Evolutionary conservation across 2,888 invertebrate species (phyloP).

Genomic region (Brachypalpus laphriformis): DNA sequence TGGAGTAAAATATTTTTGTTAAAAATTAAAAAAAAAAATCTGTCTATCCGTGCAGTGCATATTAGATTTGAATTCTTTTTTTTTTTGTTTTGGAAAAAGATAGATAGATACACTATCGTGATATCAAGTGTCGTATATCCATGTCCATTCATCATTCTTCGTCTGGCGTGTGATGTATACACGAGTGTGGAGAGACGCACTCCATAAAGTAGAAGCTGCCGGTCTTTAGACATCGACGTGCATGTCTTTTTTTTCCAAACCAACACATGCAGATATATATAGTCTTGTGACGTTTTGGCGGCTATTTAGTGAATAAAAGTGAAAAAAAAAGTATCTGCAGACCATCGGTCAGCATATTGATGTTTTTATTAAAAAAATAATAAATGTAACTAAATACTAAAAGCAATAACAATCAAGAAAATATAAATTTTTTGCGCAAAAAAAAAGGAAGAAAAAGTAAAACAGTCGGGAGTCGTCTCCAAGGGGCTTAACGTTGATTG

Average conservation of each 20-base stretch:
- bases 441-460: conserved; percentile 9
- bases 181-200: conserved; percentile 53
- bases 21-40: too few relatives aligned
- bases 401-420: conserved; percentile 47
- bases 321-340: neutral
- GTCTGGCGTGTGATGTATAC: conserved; percentile 41
- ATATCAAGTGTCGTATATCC: conserved; percentile 38
- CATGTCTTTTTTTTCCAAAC: conserved; percentile 5
- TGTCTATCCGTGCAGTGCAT: conserved; percentile 25
- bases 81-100: too few relatives aligned
- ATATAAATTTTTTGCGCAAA: neutral
- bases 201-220: conserved; percentile 49
- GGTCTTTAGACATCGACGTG: conserved; percentile 41
- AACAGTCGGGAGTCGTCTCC: conserved; percentile 52
- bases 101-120: conserved; percentile 26
- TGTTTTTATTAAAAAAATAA: conserved; percentile 38
- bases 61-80: neutral
- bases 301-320: conserved; percentile 48
- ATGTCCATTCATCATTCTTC: conserved; percentile 60
- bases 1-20: conserved; percentile 1
- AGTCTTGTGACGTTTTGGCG: conserved; percentile 61
- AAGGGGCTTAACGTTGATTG: conserved; percentile 59
- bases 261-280: conserved; percentile 35
- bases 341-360: conserved; percentile 41
- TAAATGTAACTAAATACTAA: conserved; percentile 44